Percentiles rank a stretch among this genome's conserved stretches.
Evolutionary conservation across 2,797 vertebrate genomes (phyloP).

Genomic region (Sebastes minor): DNA sequence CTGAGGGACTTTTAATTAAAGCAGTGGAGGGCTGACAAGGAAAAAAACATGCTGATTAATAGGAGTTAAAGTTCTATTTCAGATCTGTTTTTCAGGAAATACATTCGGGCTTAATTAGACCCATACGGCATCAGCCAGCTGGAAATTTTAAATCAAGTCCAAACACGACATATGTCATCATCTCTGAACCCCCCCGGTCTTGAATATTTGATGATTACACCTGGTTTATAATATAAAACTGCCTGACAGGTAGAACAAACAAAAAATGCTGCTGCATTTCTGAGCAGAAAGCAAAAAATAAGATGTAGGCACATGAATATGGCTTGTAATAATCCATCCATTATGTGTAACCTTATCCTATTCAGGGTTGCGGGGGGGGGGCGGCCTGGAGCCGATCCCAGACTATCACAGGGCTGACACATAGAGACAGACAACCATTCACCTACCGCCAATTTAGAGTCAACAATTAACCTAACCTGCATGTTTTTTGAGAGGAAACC

Average conservation of each 20-base stretch:
- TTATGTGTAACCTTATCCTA: too few relatives aligned
- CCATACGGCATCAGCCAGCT: constrained; percentile 81
- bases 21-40: constrained; percentile 77
- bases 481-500: too few relatives aligned
- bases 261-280: not conserved
- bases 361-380: too few relatives aligned
- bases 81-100: constrained; percentile 82
- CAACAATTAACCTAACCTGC: too few relatives aligned
- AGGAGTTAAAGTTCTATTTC: constrained; percentile 80
- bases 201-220: constrained; percentile 74
- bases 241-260: constrained; percentile 16
- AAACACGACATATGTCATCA: constrained; percentile 80
- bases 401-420: too few relatives aligned
- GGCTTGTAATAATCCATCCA: not conserved
- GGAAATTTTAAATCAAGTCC: constrained; percentile 79
- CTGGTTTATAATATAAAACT: constrained; percentile 55
- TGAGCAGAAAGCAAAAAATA: not conserved
- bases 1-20: constrained; percentile 86
- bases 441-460: too few relatives aligned
- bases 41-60: constrained; percentile 81
- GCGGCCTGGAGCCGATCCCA: too few relatives aligned
- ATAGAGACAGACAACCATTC: too few relatives aligned
- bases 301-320: not conserved
- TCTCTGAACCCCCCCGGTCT: constrained; percentile 50
- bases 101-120: constrained; percentile 84